A percentile compares a stretch with the other conserved stretches of the same genome.
phyloP scores from a whole-genome alignment of 2,113 vertebrate species.

The Heterotilapia buettikoferi region DNA sequence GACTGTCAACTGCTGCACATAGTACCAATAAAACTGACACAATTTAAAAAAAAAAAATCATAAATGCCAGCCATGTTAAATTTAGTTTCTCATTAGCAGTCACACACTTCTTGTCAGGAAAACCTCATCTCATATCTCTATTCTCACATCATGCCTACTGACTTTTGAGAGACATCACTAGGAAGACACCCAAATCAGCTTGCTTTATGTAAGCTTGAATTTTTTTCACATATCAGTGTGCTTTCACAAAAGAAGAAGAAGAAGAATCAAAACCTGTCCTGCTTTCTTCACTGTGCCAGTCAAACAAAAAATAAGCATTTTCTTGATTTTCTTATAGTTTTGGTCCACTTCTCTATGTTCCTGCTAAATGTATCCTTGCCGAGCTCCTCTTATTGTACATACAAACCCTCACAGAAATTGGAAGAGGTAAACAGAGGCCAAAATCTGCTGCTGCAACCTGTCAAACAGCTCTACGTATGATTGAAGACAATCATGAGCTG shows the following conservation, averaged over 20 bases:
- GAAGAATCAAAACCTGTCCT: not conserved
- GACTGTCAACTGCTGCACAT: not conserved
- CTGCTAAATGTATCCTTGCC: slow-evolving; percentile 9
- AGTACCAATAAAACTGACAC: not conserved
- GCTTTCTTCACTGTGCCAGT: not conserved
- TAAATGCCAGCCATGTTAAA: not conserved
- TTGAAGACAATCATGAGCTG: slow-evolving; percentile 73
- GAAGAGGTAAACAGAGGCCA: slow-evolving; percentile 72
- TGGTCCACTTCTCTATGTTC: not conserved
- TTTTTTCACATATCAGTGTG: not conserved
- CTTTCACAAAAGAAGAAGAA: not conserved
- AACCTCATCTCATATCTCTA: not conserved
- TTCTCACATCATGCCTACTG: not conserved
- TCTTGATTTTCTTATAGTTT: not conserved
- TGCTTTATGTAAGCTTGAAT: not conserved
- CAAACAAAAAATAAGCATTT: not conserved
- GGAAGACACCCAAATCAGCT: not conserved
- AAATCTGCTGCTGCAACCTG: slow-evolving; percentile 69
- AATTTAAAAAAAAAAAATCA: not conserved
- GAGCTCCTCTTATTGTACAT: slow-evolving; percentile 63
- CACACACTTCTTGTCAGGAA: not conserved
- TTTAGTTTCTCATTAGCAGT: not conserved
- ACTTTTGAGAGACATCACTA: not conserved
- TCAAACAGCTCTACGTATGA: slow-evolving; percentile 74
- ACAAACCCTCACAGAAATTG: slow-evolving; percentile 69